A percentile compares a stretch with the other conserved stretches of the same genome.
Evolutionary conservation across 1,140 invertebrate genomes (phyloP).

Genomic region (Nymphalis io): DNA sequence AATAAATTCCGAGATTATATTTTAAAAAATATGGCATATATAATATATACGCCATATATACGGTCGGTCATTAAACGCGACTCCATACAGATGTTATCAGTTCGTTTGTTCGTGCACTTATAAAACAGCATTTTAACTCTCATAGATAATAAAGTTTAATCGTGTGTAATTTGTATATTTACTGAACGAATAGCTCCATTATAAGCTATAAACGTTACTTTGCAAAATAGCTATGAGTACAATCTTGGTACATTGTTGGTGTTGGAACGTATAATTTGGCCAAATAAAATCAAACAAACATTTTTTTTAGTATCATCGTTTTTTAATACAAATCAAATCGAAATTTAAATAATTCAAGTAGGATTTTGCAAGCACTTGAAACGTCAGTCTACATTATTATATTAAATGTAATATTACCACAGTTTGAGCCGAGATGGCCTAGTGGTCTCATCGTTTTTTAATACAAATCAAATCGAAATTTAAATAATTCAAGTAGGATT

Average conservation of each 20-base stretch:
- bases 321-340: background rate
- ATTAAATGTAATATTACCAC: no score
- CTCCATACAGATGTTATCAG: constrained; percentile 27
- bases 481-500: no score
- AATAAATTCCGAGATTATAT: background rate
- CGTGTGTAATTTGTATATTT: constrained; percentile 62
- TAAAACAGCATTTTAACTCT: constrained; percentile 37
- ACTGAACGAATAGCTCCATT: constrained; percentile 60
- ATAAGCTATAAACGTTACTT: constrained; percentile 56
- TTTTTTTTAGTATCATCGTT: constrained; percentile 29
- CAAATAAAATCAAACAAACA: constrained; percentile 56
- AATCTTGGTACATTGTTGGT: constrained; percentile 40
- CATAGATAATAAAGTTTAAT: constrained; percentile 48
- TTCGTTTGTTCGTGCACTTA: constrained; percentile 30
- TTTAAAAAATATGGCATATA: background rate
- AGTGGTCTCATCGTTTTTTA: constrained; percentile 10
- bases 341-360: no score
- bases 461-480: background rate
- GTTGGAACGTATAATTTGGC: constrained; percentile 60
- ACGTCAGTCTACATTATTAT: no score
- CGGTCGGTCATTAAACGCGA: constrained; percentile 21
- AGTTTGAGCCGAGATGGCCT: no score
- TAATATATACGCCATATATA: no score
- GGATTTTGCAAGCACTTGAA: no score
- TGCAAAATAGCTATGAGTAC: constrained; percentile 50